These are phyloP conservation scores for Gymnarchus niloticus DNA, from an alignment of 2,113 vertebrate genomes.

Conservation along the genomic window DNA sequence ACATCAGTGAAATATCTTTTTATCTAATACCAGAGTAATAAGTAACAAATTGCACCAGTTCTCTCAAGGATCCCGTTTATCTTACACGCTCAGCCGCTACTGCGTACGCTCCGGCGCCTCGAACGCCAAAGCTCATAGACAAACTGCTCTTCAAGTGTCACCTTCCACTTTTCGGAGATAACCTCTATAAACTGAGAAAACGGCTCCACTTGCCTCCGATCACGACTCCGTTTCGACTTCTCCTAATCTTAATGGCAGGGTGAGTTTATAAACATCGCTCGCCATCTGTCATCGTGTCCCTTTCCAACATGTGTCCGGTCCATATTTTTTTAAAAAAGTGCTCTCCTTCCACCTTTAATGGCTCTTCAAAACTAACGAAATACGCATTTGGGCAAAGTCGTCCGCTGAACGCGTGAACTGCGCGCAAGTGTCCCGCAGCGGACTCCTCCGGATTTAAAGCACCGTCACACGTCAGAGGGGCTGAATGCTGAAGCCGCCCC, in stretches of 20 bases:
- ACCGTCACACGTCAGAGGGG: neutral
- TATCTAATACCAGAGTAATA: too few relatives aligned
- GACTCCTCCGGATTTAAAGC: neutral
- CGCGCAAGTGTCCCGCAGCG: neutral
- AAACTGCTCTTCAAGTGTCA: neutral
- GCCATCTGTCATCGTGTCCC: neutral
- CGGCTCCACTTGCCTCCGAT: neutral
- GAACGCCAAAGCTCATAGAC: neutral
- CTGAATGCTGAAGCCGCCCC: neutral
- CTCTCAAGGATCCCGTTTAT: neutral
- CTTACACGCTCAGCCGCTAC: neutral
- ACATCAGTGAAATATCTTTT: too few relatives aligned
- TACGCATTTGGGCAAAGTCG: neutral
- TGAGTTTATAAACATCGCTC: conserved; percentile 6
- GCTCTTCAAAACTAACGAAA: neutral
- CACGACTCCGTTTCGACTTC: neutral
- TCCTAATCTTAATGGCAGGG: neutral
- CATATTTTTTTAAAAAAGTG: neutral
- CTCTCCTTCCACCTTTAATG: neutral
- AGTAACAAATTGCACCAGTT: neutral
- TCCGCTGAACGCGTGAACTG: neutral
- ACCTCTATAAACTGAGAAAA: neutral
- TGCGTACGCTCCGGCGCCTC: neutral
- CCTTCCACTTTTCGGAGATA: neutral
- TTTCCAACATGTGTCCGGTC: neutral